Evolutionary conservation across 2,888 invertebrate species (phyloP).

Genomic region (Leptarthrus brevirostris): DNA sequence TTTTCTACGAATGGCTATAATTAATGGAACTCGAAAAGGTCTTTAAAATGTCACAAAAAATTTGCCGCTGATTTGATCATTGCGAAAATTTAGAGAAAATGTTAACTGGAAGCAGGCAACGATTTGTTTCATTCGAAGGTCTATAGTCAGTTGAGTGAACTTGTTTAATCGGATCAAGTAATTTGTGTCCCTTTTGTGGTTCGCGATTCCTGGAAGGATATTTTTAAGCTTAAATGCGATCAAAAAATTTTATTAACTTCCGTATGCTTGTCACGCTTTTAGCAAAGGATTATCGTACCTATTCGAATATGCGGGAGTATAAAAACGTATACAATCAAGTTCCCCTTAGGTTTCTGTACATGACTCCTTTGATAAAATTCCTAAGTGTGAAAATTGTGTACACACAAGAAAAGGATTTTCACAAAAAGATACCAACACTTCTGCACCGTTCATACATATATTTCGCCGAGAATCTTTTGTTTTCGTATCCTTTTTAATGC

Average conservation of each 20-base stretch:
- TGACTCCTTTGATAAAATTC: background rate
- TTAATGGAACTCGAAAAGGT: conserved; percentile 40
- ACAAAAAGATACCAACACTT: background rate
- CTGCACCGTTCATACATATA: background rate
- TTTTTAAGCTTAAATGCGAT: background rate
- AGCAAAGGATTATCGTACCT: conserved; percentile 12
- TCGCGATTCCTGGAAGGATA: conserved; percentile 2
- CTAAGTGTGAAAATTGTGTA: background rate
- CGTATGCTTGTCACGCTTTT: conserved; percentile 21
- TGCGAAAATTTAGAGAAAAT: background rate
- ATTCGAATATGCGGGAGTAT: background rate
- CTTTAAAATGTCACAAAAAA: conserved; percentile 51
- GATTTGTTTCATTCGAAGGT: conserved; percentile 33
- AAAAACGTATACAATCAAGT: background rate
- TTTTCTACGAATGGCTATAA: conserved; percentile 26
- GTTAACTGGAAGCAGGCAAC: conserved; percentile 28
- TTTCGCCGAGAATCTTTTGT: background rate
- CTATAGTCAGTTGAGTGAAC: conserved; percentile 20
- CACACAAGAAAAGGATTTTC: background rate
- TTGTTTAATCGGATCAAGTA: conserved; percentile 27
- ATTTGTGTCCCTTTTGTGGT: background rate
- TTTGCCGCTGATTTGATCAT: conserved; percentile 51
- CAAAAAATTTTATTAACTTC: conserved; percentile 19
- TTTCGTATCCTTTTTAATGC: conserved; percentile 9
- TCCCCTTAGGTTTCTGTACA: background rate